Evolutionary conservation across 2,888 invertebrate genomes (phyloP).

Genomic region (Drosophila prostipennis): DNA sequence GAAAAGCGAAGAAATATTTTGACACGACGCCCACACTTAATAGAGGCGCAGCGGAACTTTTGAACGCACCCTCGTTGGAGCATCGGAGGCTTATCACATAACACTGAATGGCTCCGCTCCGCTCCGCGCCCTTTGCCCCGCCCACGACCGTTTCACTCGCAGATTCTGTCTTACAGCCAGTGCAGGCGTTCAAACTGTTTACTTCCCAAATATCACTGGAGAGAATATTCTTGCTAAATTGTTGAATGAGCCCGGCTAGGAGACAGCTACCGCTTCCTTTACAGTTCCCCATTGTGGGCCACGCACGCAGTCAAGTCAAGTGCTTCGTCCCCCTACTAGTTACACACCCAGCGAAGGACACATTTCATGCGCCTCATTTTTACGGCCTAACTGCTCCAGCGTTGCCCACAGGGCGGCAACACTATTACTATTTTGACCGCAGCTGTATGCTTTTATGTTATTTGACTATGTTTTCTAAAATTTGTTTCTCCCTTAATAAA

Average conservation of each 20-base stretch:
- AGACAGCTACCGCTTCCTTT: neutral
- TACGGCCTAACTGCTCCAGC: conserved; percentile 1
- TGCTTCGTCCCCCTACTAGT: conserved; percentile 4
- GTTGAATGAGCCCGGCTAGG: conserved; percentile 28
- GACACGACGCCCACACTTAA: conserved; percentile 67
- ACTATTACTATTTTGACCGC: no score
- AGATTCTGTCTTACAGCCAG: conserved; percentile 53
- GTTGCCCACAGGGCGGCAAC: no score
- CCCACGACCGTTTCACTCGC: neutral
- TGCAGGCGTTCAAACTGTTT: conserved; percentile 48
- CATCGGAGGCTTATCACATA: conserved; percentile 61
- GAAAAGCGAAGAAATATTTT: conserved; percentile 57
- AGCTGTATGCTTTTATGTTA: no score
- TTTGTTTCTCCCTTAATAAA: no score
- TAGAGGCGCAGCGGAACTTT: conserved; percentile 37
- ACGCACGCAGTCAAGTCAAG: neutral
- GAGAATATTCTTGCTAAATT: conserved; percentile 48
- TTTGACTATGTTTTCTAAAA: no score
- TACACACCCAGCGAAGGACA: conserved; percentile 16
- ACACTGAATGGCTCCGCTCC: conserved; percentile 38
- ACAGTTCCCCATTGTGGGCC: neutral
- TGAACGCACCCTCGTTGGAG: conserved; percentile 4
- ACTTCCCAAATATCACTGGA: conserved; percentile 70
- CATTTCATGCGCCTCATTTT: conserved; percentile 59
- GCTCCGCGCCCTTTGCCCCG: conserved; percentile 1